These are phyloP conservation scores for Eretmocerus hayati DNA, from an alignment of 2,888 invertebrate species.

Conservation along the genomic window DNA sequence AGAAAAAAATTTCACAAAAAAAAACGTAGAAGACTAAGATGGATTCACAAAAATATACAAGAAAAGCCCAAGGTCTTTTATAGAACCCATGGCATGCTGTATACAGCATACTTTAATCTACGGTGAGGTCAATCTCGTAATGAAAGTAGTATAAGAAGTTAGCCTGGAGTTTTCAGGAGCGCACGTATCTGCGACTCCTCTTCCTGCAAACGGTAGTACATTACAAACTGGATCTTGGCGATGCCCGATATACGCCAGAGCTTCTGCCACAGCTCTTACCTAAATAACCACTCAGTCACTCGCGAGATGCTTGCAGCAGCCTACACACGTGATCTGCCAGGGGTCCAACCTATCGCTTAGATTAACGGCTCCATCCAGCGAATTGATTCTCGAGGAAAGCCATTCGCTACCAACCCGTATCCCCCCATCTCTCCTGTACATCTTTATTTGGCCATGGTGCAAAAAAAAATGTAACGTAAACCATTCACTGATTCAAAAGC, in stretches of 20 bases:
- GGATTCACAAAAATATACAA: too few relatives aligned
- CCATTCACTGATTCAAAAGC: too few relatives aligned
- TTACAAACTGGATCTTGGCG: not conserved
- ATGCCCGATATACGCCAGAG: not conserved
- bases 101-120: too few relatives aligned
- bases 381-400: constrained; percentile 43
- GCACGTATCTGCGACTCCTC: constrained; percentile 18
- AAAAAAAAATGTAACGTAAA: too few relatives aligned
- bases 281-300: constrained; percentile 49
- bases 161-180: not conserved
- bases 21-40: too few relatives aligned
- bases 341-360: constrained; percentile 32
- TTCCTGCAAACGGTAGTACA: constrained; percentile 4
- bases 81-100: too few relatives aligned
- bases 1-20: too few relatives aligned
- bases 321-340: constrained; percentile 42
- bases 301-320: constrained; percentile 31
- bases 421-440: not conserved
- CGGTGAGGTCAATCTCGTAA: constrained; percentile 13
- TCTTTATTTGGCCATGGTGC: too few relatives aligned
- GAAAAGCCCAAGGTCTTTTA: too few relatives aligned
- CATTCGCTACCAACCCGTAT: constrained; percentile 31
- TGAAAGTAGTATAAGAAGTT: constrained; percentile 6
- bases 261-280: constrained; percentile 39
- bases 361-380: constrained; percentile 47